Evolutionary conservation across 1,140 invertebrate genomes (phyloP).

Genomic region (Brachionus asplanchnoidis): DNA sequence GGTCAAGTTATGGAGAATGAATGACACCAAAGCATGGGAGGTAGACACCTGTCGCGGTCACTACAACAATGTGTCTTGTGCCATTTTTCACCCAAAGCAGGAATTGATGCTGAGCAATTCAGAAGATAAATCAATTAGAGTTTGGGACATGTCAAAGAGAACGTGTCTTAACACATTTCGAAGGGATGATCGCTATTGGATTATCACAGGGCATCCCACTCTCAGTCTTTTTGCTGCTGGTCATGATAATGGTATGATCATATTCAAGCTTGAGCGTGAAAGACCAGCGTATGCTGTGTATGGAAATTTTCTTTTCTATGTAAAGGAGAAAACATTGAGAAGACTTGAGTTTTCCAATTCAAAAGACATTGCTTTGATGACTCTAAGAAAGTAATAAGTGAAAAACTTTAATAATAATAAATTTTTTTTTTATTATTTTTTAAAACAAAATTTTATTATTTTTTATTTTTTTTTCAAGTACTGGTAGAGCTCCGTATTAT

Average conservation of each 20-base stretch:
- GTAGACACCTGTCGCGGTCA: slow-evolving; percentile 97
- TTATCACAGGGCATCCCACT: slow-evolving; percentile 76
- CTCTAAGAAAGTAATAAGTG: slow-evolving; percentile 69
- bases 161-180: slow-evolving; percentile 89
- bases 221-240: slow-evolving; percentile 68
- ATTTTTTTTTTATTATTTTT: too few species aligned
- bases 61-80: slow-evolving; percentile 98
- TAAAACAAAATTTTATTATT: neutral
- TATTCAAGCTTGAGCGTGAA: slow-evolving; percentile 75
- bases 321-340: slow-evolving; percentile 85
- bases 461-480: neutral
- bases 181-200: slow-evolving; percentile 94
- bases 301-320: slow-evolving; percentile 88
- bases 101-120: slow-evolving; percentile 94
- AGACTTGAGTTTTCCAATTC: slow-evolving; percentile 84
- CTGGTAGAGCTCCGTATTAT: slow-evolving; percentile 43
- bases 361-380: slow-evolving; percentile 86
- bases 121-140: slow-evolving; percentile 93
- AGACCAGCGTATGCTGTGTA: slow-evolving; percentile 69
- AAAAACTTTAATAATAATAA: too few species aligned
- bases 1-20: slow-evolving; percentile 98
- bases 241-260: slow-evolving; percentile 87
- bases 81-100: slow-evolving; percentile 91
- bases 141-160: slow-evolving; percentile 97
- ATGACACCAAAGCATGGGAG: slow-evolving; percentile 87